Percentiles rank a stretch among this genome's conserved stretches.
Conservation (phyloP, 2,113 vertebrate genomes). For the Sterrhoptilus dennistouni region DNA sequence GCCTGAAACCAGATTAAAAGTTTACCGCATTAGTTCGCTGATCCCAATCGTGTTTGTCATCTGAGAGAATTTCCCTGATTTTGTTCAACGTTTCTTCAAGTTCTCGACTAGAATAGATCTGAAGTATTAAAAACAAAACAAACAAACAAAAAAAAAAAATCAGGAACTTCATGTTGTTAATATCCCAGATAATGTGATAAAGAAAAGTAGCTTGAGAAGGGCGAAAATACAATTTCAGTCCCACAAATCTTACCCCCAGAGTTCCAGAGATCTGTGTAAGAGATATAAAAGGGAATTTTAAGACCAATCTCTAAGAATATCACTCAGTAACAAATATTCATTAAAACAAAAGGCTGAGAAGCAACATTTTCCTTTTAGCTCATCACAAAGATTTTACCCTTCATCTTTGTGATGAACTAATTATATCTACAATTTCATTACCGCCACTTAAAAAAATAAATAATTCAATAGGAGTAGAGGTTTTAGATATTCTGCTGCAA, state of each 20-base stretch:
- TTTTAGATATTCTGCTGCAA: neutral
- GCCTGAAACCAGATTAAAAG: neutral
- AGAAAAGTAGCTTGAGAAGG: neutral
- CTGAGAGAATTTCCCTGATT: slow-evolving; percentile 95
- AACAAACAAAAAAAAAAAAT: neutral
- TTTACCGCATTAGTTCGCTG: slow-evolving; percentile 90
- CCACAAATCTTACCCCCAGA: neutral
- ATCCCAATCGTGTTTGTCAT: slow-evolving; percentile 99
- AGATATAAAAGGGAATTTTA: neutral
- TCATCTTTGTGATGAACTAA: neutral
- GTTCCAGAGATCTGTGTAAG: neutral
- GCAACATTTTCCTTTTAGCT: neutral
- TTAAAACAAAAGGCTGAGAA: neutral
- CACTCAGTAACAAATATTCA: neutral
- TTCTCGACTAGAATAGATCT: slow-evolving; percentile 96
- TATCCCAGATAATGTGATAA: neutral
- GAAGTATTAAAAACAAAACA: slow-evolving; percentile 1
- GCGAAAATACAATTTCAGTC: neutral
- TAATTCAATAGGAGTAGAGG: neutral
- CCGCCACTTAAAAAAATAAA: neutral
- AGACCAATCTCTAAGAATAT: neutral
- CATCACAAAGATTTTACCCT: neutral
- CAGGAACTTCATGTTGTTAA: neutral
- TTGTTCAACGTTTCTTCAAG: slow-evolving; percentile 98
- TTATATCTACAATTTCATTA: neutral